These are phyloP conservation scores for Cerceris ruficornis DNA, from an alignment of 2,888 invertebrate genomes.

Conservation along the genomic window DNA sequence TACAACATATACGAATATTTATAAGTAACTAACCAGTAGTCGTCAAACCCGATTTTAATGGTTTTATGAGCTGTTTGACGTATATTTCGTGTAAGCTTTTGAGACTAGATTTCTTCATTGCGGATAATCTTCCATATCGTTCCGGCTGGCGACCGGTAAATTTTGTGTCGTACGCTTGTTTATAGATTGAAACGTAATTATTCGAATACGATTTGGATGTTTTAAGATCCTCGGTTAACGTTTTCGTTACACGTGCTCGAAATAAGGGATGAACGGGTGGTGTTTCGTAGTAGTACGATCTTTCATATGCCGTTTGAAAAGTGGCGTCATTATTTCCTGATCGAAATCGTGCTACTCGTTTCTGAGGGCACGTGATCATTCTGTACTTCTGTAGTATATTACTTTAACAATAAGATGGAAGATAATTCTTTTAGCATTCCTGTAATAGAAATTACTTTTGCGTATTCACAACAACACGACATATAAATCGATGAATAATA, in stretches of 20 bases:
- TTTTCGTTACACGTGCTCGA: slow-evolving; percentile 26
- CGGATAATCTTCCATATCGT: slow-evolving; percentile 41
- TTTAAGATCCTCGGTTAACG: slow-evolving; percentile 32
- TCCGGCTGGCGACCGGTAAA: slow-evolving; percentile 19
- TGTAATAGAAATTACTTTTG: no score
- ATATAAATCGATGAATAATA: neutral
- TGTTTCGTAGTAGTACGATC: slow-evolving; percentile 54
- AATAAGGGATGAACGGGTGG: slow-evolving; percentile 40
- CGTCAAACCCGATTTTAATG: slow-evolving; percentile 34
- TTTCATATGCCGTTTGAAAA: slow-evolving; percentile 52
- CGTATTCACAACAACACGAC: neutral
- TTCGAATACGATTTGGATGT: slow-evolving; percentile 12
- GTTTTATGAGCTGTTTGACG: slow-evolving; percentile 45
- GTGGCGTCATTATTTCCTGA: slow-evolving; percentile 8
- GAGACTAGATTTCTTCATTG: slow-evolving; percentile 28
- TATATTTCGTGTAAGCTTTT: slow-evolving; percentile 55
- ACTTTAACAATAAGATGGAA: no score
- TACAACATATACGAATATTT: neutral
- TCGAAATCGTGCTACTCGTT: neutral
- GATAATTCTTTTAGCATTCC: no score
- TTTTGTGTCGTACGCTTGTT: slow-evolving; percentile 27
- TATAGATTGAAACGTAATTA: slow-evolving; percentile 24
- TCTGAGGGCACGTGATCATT: slow-evolving; percentile 9
- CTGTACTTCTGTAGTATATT: neutral
- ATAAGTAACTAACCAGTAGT: slow-evolving; percentile 42